A percentile compares a stretch with the other conserved stretches of the same genome.
Evolutionary conservation across 2,113 vertebrate species (phyloP).

Genomic region (Rhegmatorhina hoffmannsi): DNA sequence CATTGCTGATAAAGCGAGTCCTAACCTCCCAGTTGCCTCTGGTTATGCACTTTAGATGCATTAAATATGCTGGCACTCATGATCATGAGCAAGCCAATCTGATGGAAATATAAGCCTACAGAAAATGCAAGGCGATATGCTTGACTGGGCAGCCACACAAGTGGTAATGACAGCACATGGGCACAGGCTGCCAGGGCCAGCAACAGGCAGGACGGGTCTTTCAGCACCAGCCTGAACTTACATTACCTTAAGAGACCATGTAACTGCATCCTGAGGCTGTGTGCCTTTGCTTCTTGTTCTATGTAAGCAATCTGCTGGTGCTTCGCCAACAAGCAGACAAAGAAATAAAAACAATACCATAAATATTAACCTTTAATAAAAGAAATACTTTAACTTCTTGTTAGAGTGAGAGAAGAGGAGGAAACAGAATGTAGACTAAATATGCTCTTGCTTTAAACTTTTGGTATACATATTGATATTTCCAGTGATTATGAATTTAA

Average conservation of each 20-base stretch:
- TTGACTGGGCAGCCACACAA: constrained; percentile 21
- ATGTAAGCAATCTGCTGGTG: background rate
- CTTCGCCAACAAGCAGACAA: background rate
- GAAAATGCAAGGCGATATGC: background rate
- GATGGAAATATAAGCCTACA: background rate
- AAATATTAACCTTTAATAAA: background rate
- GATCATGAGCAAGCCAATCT: background rate
- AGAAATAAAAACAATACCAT: background rate
- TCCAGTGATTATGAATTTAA: background rate
- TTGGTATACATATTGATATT: background rate
- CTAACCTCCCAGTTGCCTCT: background rate
- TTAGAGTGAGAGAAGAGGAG: background rate
- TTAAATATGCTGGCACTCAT: background rate
- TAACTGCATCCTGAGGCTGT: background rate
- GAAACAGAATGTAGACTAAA: background rate
- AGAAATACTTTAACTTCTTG: background rate
- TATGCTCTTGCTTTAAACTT: background rate
- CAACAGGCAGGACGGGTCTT: background rate
- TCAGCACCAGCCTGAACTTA: background rate
- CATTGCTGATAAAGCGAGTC: background rate
- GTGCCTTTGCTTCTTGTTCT: background rate
- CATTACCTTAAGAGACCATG: background rate
- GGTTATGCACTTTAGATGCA: background rate
- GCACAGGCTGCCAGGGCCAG: background rate
- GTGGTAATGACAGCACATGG: background rate